Percentiles rank a stretch among this genome's conserved stretches.
These are phyloP conservation scores for Galbula dea DNA, from an alignment of 2,113 vertebrate species.

Conservation along the genomic window DNA sequence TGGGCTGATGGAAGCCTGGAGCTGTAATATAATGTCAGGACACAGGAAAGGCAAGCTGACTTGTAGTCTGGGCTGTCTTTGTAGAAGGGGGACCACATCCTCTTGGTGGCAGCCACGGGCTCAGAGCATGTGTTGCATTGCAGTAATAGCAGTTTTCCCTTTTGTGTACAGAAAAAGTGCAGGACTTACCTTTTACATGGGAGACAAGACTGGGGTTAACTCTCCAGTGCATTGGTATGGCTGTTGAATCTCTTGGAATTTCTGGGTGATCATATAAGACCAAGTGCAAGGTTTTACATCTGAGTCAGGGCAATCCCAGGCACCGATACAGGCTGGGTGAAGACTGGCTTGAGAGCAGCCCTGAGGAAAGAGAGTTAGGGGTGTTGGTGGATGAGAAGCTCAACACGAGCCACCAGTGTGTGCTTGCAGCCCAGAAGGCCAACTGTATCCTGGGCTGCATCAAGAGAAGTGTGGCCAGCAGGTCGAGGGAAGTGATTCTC, in stretches of 20 bases:
- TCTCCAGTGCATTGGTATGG: not conserved
- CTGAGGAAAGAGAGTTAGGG: too few species aligned
- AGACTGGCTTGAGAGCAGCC: too few species aligned
- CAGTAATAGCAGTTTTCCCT: not conserved
- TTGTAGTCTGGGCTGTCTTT: not conserved
- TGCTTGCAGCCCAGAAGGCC: too few species aligned
- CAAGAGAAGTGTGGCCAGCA: too few species aligned
- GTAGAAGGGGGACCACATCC: not conserved
- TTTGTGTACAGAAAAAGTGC: not conserved
- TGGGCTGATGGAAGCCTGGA: not conserved
- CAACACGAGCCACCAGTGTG: too few species aligned
- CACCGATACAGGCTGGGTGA: too few species aligned
- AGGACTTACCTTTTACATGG: not conserved
- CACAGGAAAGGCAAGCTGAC: not conserved
- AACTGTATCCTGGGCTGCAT: too few species aligned
- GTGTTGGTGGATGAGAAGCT: too few species aligned
- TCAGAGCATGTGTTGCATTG: fast-evolving
- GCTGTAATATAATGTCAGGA: not conserved
- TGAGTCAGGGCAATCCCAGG: too few species aligned
- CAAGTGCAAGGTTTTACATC: too few species aligned
- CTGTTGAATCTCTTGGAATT: not conserved
- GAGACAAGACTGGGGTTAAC: not conserved
- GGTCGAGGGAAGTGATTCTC: too few species aligned
- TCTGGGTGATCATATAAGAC: not conserved
- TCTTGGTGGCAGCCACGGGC: not conserved